Base-by-base conservation (phyloP, 2,797 vertebrate genomes). In the Saxicola maurus region DNA sequence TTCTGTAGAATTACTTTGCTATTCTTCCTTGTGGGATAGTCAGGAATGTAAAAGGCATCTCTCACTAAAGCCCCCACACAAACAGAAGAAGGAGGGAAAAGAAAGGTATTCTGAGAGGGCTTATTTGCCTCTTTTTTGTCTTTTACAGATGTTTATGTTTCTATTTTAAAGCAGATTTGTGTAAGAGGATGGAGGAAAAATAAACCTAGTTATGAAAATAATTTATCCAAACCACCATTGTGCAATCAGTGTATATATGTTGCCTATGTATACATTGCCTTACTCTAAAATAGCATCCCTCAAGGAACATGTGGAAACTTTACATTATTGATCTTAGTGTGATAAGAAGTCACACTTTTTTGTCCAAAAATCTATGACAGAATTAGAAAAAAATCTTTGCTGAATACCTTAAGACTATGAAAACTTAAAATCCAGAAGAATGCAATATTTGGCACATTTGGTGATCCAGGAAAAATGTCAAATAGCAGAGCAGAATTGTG, bases 241-340 rank as follows among this genome's bases (percentile, higher is more conserved):
- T 42, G 13, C 35, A 59, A 40, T 23, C 17, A 42, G 11, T 21
- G 8, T 21, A 11, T 23, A 20, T 8, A 21, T 1, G 2, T 30
- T 60, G 4, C 9, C 19, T 37, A 0, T n/a, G 3, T 35, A 30
- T 25, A 21, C 6, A 11, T 9, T 62, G 4, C 2, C 31, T 65
- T 76, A 42, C 6, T 65, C 6, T 53, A 65, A 87, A 82, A 71
- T 13, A 75, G 3, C 3, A 3, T 53, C 17, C 78, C 82, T 27
- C 27, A 53, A 62, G 12, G 8, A 67, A 48, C 6, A 10, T 10
- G 12, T 51, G 17, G n/a, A 78, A 81, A 20, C 7, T 53, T 52
- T 17, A 43, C 7, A 14, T 37, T 51, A 25, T 9, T 82, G 18
- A 52, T 49, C 15, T 42, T 51, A 57, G 13, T 4, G 7, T 30